Evolutionary conservation across 2,888 invertebrate genomes (phyloP).

Genomic region (Microchrysa polita): DNA sequence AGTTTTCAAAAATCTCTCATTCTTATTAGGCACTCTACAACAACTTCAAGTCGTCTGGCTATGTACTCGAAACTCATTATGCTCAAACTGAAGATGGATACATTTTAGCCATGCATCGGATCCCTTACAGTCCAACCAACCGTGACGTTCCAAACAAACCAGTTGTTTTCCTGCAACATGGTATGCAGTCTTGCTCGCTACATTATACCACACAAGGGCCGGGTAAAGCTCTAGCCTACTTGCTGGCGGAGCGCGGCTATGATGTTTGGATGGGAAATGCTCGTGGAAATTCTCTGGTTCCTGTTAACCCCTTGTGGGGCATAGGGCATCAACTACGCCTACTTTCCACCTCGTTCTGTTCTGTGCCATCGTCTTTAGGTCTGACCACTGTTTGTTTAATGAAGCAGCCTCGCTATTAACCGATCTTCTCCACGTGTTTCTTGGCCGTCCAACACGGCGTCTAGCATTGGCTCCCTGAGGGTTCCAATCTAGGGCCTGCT

Average conservation of each 20-base stretch:
- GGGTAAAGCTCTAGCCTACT: constrained; percentile 67
- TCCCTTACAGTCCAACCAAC: constrained; percentile 60
- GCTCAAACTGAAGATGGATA: constrained; percentile 77
- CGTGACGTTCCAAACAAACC: constrained; percentile 22
- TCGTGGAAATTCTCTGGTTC: no score
- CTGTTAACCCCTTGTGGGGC: no score
- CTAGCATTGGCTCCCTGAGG: no score
- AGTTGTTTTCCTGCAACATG: constrained; percentile 67
- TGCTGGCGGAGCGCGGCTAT: constrained; percentile 62
- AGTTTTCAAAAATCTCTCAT: no score
- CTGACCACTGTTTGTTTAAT: no score
- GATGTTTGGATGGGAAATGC: constrained; percentile 65
- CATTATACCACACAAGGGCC: constrained; percentile 78
- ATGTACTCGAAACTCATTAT: constrained; percentile 69
- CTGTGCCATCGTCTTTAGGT: no score
- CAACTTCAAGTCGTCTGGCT: constrained; percentile 58
- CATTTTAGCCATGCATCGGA: constrained; percentile 75
- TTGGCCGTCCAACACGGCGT: no score
- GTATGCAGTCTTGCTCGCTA: constrained; percentile 70
- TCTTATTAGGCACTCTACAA: not conserved
- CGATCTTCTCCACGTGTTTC: no score
- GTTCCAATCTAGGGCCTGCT: no score
- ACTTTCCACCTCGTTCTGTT: no score
- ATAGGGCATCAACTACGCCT: no score
- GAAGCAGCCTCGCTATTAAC: no score